Evolutionary conservation across 1,140 invertebrate species (phyloP).

Genomic region (Stegodyphus mimosarum): DNA sequence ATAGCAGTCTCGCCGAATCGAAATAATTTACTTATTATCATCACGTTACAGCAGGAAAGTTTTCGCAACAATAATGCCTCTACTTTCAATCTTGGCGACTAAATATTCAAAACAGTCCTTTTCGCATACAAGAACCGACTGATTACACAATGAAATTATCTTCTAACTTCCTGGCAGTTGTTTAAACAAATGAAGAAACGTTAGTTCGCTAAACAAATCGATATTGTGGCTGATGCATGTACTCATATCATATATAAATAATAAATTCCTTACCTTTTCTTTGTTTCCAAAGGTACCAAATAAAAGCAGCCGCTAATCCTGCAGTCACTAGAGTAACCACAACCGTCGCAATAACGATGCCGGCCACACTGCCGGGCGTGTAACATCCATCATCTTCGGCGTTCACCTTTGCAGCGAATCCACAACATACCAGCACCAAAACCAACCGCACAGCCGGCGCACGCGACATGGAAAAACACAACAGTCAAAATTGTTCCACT

Average conservation of each 20-base stretch:
- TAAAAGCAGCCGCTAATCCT: conserved; percentile 64
- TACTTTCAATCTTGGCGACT: background rate
- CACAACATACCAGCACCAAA: conserved; percentile 14
- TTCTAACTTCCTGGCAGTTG: background rate
- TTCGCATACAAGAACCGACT: background rate
- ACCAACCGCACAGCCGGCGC: background rate
- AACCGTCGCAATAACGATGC: conserved; percentile 73
- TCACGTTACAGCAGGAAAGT: too few relatives aligned
- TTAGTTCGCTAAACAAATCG: conserved; percentile 36
- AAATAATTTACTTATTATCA: too few relatives aligned
- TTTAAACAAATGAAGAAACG: conserved; percentile 62
- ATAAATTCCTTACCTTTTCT: conserved; percentile 29
- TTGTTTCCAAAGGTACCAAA: conserved; percentile 60
- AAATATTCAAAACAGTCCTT: background rate
- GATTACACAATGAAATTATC: background rate
- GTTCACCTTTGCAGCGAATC: background rate
- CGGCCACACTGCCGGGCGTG: conserved; percentile 70
- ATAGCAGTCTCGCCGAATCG: too few relatives aligned
- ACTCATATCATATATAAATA: background rate
- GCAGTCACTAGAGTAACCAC: conserved; percentile 69
- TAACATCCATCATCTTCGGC: conserved; percentile 63
- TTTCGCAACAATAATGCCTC: background rate
- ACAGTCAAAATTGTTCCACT: background rate
- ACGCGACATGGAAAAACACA: background rate
- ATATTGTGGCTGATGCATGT: background rate